A percentile compares a stretch with the other conserved stretches of the same genome.
These are phyloP conservation scores for Apostichopus leukothele DNA, from an alignment of 53 echinoderm and acorn worm genomes.

Conservation along the genomic window DNA sequence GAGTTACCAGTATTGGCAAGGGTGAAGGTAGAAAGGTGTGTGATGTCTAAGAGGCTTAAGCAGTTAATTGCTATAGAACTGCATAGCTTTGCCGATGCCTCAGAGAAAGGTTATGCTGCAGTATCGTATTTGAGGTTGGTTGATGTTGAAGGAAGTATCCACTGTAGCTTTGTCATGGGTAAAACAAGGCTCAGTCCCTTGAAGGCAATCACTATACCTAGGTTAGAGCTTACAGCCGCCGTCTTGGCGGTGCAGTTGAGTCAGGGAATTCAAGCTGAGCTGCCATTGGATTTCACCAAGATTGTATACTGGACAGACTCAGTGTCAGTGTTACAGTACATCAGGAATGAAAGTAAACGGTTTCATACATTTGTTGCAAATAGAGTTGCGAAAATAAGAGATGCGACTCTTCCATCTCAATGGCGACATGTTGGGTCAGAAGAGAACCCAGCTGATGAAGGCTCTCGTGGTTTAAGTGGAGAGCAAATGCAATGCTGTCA, in stretches of 20 bases:
- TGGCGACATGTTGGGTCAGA: conserved; percentile 57
- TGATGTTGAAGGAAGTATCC: conserved; percentile 16
- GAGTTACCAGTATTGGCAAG: conserved; percentile 47
- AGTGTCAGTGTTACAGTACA: conserved; percentile 55
- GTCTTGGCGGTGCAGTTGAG: conserved; percentile 48
- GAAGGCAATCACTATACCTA: conserved; percentile 55
- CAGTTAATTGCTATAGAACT: conserved; percentile 10
- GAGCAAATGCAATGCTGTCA: conserved; percentile 38
- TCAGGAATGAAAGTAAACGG: conserved; percentile 55
- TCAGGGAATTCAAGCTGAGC: conserved; percentile 40
- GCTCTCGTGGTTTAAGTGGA: conserved; percentile 54
- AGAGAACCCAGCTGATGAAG: conserved; percentile 68
- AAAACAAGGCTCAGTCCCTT: conserved; percentile 62
- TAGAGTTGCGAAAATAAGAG: conserved; percentile 55
- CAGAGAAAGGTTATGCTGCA: conserved; percentile 25
- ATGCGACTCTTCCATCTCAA: conserved; percentile 45
- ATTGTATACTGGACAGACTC: conserved; percentile 63
- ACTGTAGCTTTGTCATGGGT: conserved; percentile 61
- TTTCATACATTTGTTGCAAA: conserved; percentile 74
- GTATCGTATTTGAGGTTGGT: conserved; percentile 56
- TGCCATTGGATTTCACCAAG: conserved; percentile 20
- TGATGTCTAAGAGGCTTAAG: background rate
- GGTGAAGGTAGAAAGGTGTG: conserved; percentile 53
- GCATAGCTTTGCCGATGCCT: conserved; percentile 51
- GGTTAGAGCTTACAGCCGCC: conserved; percentile 67